A percentile compares a stretch with the other conserved stretches of the same genome.
phyloP scores from a whole-genome alignment of 2,113 vertebrate genomes.

The Meleagris gallopavo region DNA sequence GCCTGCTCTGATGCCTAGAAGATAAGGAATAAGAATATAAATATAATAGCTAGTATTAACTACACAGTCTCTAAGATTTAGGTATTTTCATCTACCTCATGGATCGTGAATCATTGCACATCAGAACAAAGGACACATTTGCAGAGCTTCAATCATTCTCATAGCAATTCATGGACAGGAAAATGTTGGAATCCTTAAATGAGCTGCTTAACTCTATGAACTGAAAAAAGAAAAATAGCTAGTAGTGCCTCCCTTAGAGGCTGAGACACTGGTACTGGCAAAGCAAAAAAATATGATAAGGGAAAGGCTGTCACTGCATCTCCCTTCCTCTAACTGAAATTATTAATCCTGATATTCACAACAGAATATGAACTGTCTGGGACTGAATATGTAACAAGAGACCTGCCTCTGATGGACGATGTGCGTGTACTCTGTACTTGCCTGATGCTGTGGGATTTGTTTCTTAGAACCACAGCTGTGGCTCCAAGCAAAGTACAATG shows the following conservation, averaged over 20 bases:
- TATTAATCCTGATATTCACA: not conserved
- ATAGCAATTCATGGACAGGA: not conserved
- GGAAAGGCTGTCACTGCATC: not conserved
- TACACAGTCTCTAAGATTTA: not conserved
- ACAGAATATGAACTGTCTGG: not conserved
- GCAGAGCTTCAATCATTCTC: not conserved
- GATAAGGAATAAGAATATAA: not conserved
- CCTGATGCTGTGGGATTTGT: not conserved
- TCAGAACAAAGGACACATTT: not conserved
- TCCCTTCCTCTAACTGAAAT: not conserved
- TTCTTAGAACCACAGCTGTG: not conserved
- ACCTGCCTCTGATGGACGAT: not conserved
- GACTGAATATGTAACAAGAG: constrained; percentile 19
- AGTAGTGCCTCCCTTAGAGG: not conserved
- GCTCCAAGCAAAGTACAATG: not conserved
- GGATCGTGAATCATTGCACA: not conserved
- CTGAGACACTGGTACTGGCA: not conserved
- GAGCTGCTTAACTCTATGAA: not conserved
- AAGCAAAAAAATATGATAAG: not conserved
- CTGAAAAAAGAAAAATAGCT: not conserved
- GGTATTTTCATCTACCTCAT: not conserved
- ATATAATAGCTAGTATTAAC: not conserved
- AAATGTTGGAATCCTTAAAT: not conserved
- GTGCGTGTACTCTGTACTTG: not conserved
- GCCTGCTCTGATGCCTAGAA: not conserved